A percentile compares a stretch with the other conserved stretches of the same genome.
Conservation (phyloP, 2,888 invertebrate genomes). For the Lagria hirta region DNA sequence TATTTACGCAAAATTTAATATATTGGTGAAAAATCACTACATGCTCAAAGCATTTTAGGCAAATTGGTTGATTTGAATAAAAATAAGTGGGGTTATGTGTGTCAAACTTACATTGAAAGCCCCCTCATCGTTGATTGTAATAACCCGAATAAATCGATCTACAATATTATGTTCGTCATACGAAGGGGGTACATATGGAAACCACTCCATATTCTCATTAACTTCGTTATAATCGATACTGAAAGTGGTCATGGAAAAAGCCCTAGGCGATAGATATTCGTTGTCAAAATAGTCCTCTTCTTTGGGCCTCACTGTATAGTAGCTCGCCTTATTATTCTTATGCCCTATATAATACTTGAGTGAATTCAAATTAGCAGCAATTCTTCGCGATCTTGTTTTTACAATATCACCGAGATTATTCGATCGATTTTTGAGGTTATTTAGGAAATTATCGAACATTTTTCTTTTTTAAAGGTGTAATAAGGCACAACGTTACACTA, state of each 20-base stretch:
- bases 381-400: slow-evolving; percentile 48
- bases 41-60: too few species aligned
- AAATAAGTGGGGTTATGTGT: slow-evolving; percentile 2
- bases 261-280: slow-evolving; percentile 60
- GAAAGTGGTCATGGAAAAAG: slow-evolving; percentile 54
- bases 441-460: slow-evolving; percentile 57
- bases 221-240: slow-evolving; percentile 61
- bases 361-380: slow-evolving; percentile 48
- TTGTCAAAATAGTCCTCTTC: slow-evolving; percentile 49
- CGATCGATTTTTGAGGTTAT: slow-evolving; percentile 54
- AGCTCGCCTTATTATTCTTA: slow-evolving; percentile 48
- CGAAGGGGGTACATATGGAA: slow-evolving; percentile 51
- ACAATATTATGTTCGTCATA: slow-evolving; percentile 59
- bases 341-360: slow-evolving; percentile 47
- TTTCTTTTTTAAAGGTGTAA: too few species aligned
- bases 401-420: slow-evolving; percentile 52
- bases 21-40: background rate
- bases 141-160: slow-evolving; percentile 61
- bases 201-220: slow-evolving; percentile 54
- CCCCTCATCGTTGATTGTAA: slow-evolving; percentile 57
- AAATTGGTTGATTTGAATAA: too few species aligned
- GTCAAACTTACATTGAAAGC: slow-evolving; percentile 38
- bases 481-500: background rate
- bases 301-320: slow-evolving; percentile 45
- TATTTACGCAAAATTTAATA: too few species aligned